These are phyloP conservation scores for Whitmania pigra DNA, from an alignment of 1,140 invertebrate species.

Conservation along the genomic window DNA sequence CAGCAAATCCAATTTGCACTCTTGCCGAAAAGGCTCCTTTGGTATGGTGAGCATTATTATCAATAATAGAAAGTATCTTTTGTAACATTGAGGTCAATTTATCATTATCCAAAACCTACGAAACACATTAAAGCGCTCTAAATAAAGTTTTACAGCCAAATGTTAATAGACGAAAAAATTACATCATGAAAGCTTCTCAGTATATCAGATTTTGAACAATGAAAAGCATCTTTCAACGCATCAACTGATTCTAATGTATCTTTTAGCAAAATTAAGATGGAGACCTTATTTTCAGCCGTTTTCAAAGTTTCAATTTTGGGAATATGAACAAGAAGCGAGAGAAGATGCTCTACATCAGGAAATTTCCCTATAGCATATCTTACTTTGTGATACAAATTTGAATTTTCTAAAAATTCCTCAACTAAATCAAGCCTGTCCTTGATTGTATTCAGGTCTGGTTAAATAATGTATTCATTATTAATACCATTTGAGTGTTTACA, in stretches of 20 bases:
- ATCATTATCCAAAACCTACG: neutral
- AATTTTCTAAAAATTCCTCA: conserved; percentile 55
- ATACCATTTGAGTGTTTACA: conserved; percentile 2
- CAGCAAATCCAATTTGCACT: conserved; percentile 68
- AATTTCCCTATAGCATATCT: conserved; percentile 47
- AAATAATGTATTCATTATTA: too few species aligned
- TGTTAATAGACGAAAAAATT: conserved; percentile 21
- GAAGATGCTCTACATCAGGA: conserved; percentile 51
- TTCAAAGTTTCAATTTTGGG: conserved; percentile 49
- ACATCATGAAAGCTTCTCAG: conserved; percentile 54
- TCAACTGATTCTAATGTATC: conserved; percentile 59
- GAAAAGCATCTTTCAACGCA: conserved; percentile 51
- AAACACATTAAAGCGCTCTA: neutral
- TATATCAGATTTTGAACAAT: conserved; percentile 48
- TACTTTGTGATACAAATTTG: conserved; percentile 47
- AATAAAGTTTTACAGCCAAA: neutral
- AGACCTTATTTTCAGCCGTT: conserved; percentile 60
- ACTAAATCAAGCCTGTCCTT: conserved; percentile 57
- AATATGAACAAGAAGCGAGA: conserved; percentile 49
- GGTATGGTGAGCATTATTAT: conserved; percentile 58
- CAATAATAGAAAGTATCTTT: conserved; percentile 55
- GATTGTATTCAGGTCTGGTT: conserved; percentile 50
- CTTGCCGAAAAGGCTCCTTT: conserved; percentile 54
- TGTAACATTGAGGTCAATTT: conserved; percentile 45
- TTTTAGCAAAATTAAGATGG: conserved; percentile 65